These are phyloP conservation scores for Hydriomena furcata DNA, from an alignment of 2,888 invertebrate genomes.

Conservation along the genomic window DNA sequence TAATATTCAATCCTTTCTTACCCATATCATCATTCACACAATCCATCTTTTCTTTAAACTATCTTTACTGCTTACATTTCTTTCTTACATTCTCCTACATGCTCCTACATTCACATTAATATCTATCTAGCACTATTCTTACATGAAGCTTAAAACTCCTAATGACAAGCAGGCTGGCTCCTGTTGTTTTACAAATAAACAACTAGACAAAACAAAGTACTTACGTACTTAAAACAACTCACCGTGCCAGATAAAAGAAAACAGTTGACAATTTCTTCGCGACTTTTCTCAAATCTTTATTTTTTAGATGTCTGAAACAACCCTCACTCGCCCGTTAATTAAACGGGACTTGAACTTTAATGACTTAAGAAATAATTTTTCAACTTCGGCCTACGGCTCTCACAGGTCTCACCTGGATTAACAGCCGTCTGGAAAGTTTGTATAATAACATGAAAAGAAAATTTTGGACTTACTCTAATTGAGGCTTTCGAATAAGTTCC, in stretches of 20 bases:
- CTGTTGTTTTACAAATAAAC: no score
- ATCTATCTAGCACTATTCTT: no score
- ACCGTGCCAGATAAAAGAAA: constrained; percentile 21
- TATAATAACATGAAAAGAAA: constrained; percentile 36
- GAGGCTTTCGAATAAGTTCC: constrained; percentile 3
- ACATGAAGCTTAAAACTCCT: no score
- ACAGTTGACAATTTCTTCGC: constrained; percentile 29
- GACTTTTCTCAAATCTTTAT: constrained; percentile 45
- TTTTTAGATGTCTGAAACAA: constrained; percentile 44
- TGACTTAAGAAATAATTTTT: constrained; percentile 64
- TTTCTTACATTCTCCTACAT: no score
- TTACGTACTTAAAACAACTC: background rate
- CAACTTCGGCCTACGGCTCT: constrained; percentile 49
- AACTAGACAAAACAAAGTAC: background rate
- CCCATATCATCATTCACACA: no score
- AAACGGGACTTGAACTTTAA: constrained; percentile 71
- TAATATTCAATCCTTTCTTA: no score
- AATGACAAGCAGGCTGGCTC: no score
- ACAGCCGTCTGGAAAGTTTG: constrained; percentile 70
- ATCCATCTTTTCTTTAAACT: no score
- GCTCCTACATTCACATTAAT: no score
- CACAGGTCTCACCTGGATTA: constrained; percentile 53
- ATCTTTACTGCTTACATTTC: no score
- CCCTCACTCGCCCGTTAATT: constrained; percentile 57
- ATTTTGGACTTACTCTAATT: constrained; percentile 27